Evolutionary conservation across 2,888 invertebrate species (phyloP), one percentile per base, ranked within the genome.

Genomic region (Tetranychus piercei): DNA sequence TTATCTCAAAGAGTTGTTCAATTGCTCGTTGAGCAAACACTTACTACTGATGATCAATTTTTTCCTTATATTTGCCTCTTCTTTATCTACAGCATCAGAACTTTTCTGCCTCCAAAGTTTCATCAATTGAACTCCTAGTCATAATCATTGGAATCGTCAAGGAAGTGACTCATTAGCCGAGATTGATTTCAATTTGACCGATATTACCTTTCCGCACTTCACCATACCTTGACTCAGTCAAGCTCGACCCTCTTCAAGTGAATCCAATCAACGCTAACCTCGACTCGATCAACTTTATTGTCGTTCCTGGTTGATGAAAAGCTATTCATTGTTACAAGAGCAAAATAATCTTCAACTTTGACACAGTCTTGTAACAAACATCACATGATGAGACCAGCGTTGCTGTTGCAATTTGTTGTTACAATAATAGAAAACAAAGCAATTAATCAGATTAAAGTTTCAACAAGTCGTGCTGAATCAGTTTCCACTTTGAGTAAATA

Each of bases 251-350:
- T 55, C 71, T 64, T 73, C 44, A 34, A n/a, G n/a, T 8, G 78
- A 78, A 44, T 78, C 78, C 23, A 78, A 78, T 72, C 77, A 75
- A 22, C 75, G 73, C 64, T 78, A 76, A 55, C 79, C 76, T 44
- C 65, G 74, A 44, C 64, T 64, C n/a, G 71, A 9, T 75, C 72
- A 79, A 64, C 78, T 89, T 20, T 81, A 81, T 78, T 99, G 97
- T 97, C 88, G 94, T 81, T 92, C 94, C 44, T 85, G 96, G 67
- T 87, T 99, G 75, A 85, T 34, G 34, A 34, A 34, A 5, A 34
- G 5, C 2, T 5, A 34, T 4, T 34, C 5, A 34, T 1, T 34
- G 34, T 34, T 34, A 34, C 34, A 34, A 34, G 1, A 1, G 1
- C 5, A 34, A 34, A 0, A 0, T 34, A 34, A 34, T 34, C 34